Conservation (phyloP, 2,797 vertebrate genomes). For the Myotis planiceps region DNA sequence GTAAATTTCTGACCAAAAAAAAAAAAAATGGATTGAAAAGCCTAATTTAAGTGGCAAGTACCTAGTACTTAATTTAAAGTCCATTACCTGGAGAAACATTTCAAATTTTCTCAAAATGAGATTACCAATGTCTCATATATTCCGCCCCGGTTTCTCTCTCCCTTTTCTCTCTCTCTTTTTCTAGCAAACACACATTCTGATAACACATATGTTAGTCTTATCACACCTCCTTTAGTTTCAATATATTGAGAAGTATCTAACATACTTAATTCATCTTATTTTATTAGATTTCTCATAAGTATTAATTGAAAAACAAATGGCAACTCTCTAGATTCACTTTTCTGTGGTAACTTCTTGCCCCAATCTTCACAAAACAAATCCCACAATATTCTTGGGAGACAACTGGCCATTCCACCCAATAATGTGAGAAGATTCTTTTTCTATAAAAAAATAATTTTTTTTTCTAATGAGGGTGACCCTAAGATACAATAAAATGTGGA, state of each 20-base stretch:
- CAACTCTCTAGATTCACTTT: background rate
- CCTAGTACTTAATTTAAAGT: background rate
- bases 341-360: background rate
- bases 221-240: background rate
- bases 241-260: background rate
- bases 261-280: background rate
- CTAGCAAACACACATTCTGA: background rate
- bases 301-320: background rate
- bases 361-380: background rate
- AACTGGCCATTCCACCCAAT: background rate
- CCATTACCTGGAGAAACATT: background rate
- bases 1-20: background rate
- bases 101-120: background rate
- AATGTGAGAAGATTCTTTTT: background rate
- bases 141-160: background rate
- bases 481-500: background rate
- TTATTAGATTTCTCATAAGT: background rate
- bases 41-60: background rate
- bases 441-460: background rate
- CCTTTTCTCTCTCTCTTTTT: background rate
- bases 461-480: background rate
- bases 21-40: background rate
- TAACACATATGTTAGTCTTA: background rate
- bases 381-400: background rate
- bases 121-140: background rate